Conservation (phyloP, 2,797 vertebrate genomes). For the Platalea minor region DNA sequence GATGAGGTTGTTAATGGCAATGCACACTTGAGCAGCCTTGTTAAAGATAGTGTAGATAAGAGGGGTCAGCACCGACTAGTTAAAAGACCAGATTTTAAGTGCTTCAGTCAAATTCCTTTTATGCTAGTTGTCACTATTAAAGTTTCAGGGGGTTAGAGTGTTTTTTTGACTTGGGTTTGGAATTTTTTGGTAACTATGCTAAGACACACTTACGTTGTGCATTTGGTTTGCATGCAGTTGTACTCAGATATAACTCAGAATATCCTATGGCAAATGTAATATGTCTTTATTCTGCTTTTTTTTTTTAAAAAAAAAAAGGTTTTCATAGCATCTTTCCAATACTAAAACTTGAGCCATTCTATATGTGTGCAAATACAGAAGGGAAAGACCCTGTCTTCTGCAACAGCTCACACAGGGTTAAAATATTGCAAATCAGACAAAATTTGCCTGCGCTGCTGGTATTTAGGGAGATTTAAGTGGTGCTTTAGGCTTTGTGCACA, state of each 20-base stretch:
- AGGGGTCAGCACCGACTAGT: not conserved
- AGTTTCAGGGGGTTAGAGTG: not conserved
- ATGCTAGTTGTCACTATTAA: not conserved
- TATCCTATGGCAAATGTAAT: not conserved
- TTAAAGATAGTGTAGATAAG: not conserved
- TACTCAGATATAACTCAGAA: not conserved
- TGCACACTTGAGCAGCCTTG: not conserved
- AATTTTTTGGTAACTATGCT: not conserved
- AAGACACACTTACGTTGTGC: not conserved
- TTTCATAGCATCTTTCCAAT: not conserved
- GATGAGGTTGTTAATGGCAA: not conserved
- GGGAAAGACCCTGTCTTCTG: not conserved
- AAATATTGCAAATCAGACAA: not conserved
- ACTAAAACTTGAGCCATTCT: not conserved
- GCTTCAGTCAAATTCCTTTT: not conserved
- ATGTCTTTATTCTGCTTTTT: not conserved
- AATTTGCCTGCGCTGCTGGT: not conserved
- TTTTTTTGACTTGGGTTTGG: not conserved
- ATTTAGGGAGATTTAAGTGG: not conserved
- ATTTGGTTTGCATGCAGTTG: not conserved
- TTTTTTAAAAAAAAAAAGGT: not conserved
- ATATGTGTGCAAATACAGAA: not conserved
- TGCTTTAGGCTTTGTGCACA: not conserved
- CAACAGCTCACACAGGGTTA: not conserved
- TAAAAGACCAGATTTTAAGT: not conserved